These are phyloP conservation scores for Micoletzkya japonica DNA, from an alignment of 2,888 invertebrate genomes.

Conservation along the genomic window DNA sequence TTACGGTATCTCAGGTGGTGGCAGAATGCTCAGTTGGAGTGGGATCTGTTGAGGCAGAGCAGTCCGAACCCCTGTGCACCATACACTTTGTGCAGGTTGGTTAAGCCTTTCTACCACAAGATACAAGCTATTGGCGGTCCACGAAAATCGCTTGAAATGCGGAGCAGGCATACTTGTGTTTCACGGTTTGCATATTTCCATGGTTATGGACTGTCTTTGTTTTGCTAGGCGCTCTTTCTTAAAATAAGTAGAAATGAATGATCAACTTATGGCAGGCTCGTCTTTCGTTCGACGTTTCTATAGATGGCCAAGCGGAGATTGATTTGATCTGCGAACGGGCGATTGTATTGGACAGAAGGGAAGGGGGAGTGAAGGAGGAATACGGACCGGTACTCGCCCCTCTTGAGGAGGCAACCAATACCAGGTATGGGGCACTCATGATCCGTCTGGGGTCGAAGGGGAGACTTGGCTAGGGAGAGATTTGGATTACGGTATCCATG, in stretches of 20 bases:
- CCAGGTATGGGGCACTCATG: constrained; percentile 61
- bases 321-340: constrained; percentile 67
- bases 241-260: not conserved
- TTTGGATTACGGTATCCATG: not conserved
- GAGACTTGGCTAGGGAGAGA: no score
- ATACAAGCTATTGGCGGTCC: not conserved
- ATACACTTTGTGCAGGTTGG: constrained; percentile 23
- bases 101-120: not conserved
- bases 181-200: no score
- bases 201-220: no score
- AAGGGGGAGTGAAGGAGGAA: constrained; percentile 5
- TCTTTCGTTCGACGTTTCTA: constrained; percentile 66
- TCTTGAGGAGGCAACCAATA: constrained; percentile 23
- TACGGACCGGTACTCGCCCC: constrained; percentile 26
- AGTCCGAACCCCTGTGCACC: constrained; percentile 4
- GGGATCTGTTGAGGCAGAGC: not conserved
- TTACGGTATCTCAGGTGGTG: constrained; percentile 14
- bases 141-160: not conserved
- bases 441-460: no score
- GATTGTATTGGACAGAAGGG: constrained; percentile 65
- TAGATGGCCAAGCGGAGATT: constrained; percentile 67
- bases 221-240: not conserved
- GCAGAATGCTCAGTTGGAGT: constrained; percentile 18
- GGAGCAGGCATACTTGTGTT: no score
- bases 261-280: constrained; percentile 29